A percentile compares a stretch with the other conserved stretches of the same genome.
phyloP scores from a whole-genome alignment of 2,113 vertebrate species.

The Apteryx owenii region DNA sequence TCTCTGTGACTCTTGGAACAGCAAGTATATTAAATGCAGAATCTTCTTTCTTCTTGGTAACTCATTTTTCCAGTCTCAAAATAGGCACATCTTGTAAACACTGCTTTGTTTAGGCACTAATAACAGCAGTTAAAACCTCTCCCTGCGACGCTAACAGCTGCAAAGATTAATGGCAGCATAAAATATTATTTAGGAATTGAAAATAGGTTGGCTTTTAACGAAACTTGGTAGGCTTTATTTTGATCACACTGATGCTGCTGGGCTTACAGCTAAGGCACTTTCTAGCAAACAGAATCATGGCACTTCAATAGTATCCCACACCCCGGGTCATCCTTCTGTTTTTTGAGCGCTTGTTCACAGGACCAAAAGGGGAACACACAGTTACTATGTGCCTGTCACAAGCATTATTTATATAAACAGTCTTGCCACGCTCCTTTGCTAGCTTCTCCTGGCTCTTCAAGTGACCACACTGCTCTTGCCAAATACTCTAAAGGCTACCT shows the following conservation, averaged over 20 bases:
- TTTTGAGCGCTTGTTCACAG: neutral
- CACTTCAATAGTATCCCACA: neutral
- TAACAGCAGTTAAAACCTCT: conserved; percentile 48
- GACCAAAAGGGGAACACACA: neutral
- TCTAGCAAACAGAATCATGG: neutral
- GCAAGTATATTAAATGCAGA: neutral
- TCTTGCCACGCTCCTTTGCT: neutral
- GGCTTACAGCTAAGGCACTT: neutral
- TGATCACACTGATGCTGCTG: neutral
- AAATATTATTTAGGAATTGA: neutral
- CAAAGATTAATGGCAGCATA: conserved; percentile 20
- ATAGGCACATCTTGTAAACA: conserved; percentile 59
- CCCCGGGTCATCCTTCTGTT: neutral
- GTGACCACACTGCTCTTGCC: accelerated
- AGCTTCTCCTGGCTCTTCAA: neutral
- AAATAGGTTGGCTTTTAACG: neutral
- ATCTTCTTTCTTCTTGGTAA: conserved; percentile 51
- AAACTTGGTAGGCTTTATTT: neutral
- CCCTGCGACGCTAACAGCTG: neutral
- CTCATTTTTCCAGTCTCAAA: conserved; percentile 65
- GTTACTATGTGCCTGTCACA: neutral
- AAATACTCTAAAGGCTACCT: neutral
- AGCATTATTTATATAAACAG: neutral
- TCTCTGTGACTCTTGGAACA: conserved; percentile 33
- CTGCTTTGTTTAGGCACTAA: conserved; percentile 32